These are phyloP conservation scores for Syncerus caffer DNA, from an alignment of 2,797 vertebrate genomes.

Conservation along the genomic window DNA sequence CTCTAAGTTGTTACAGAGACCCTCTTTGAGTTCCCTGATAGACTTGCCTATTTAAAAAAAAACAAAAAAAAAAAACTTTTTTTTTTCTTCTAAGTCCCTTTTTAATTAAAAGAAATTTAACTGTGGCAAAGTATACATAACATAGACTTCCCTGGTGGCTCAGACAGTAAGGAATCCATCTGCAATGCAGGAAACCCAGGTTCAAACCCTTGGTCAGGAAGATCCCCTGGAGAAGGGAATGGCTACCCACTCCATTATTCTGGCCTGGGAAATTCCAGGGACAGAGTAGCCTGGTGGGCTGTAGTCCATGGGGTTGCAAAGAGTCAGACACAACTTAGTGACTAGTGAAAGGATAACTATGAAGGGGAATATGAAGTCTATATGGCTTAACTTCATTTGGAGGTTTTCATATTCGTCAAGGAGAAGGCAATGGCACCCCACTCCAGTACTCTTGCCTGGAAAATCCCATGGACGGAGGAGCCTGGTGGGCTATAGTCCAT, in stretches of 20 bases:
- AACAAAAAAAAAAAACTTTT: background rate
- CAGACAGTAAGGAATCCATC: background rate
- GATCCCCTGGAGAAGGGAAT: background rate
- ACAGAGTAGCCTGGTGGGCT: background rate
- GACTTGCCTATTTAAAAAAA: background rate
- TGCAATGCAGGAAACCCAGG: background rate
- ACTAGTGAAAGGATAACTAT: background rate
- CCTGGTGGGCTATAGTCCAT: no score
- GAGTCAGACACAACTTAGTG: background rate
- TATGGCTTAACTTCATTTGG: background rate
- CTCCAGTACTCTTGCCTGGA: no score
- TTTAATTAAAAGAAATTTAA: background rate
- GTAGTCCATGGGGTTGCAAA: background rate
- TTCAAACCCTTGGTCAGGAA: background rate
- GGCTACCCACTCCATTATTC: background rate
- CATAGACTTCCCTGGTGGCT: background rate
- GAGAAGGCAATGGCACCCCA: no score
- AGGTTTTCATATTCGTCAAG: background rate
- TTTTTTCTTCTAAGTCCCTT: background rate
- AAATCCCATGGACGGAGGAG: no score
- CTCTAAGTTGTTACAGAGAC: background rate
- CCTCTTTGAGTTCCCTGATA: background rate
- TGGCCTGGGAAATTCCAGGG: background rate
- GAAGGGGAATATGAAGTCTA: background rate
- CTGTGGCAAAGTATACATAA: background rate